Evolutionary conservation across 2,113 vertebrate species (phyloP).

Genomic region (Colius striatus): DNA sequence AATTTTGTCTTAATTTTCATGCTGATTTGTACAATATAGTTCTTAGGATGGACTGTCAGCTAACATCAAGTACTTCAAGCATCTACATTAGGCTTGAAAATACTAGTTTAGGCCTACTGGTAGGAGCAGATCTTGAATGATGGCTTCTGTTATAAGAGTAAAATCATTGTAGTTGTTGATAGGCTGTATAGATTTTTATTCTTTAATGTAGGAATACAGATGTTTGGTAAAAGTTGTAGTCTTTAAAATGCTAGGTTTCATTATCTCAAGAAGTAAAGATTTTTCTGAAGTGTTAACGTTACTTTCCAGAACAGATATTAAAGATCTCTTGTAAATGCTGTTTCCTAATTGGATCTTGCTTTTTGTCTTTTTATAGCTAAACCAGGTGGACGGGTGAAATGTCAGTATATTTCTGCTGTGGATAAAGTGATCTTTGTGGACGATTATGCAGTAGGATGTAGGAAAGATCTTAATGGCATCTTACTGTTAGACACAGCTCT

Average conservation of each 20-base stretch:
- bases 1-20: not conserved
- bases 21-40: not conserved
- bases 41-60: not conserved
- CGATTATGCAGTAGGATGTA: constrained; percentile 97
- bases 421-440: constrained; percentile 99
- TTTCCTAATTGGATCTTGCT: not conserved
- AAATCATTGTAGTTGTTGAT: not conserved
- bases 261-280: not conserved
- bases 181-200: not conserved
- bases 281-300: not conserved
- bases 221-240: not conserved
- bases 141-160: not conserved
- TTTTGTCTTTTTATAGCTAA: constrained; percentile 83
- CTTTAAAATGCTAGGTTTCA: not conserved
- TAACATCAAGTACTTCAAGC: not conserved
- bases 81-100: not conserved
- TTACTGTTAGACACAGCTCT: constrained; percentile 96
- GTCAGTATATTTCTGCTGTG: constrained; percentile 97
- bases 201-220: not conserved
- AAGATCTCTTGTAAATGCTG: not conserved
- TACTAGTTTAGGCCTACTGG: not conserved
- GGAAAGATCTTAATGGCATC: constrained; percentile 98
- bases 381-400: constrained; percentile 93
- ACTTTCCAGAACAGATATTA: not conserved
- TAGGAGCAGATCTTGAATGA: not conserved